Conservation (phyloP, 2,888 invertebrate genomes). For the Caenorhabditis drosophilae region DNA sequence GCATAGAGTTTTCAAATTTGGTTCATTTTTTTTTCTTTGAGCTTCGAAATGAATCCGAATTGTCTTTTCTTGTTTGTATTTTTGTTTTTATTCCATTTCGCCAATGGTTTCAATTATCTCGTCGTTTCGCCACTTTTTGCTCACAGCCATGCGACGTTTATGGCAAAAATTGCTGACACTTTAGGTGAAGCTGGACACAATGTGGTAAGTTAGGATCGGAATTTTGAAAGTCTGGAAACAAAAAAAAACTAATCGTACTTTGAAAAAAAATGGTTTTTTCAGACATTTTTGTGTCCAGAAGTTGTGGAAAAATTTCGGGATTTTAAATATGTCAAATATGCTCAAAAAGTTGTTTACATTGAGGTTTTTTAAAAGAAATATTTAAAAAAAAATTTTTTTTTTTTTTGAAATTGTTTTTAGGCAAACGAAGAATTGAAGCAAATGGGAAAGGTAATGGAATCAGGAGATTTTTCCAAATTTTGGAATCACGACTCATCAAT, state of each 20-base stretch:
- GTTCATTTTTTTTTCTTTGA: no score
- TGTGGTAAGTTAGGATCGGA: conserved; percentile 22
- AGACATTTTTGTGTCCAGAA: background rate
- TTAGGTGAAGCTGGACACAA: conserved; percentile 41
- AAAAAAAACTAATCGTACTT: no score
- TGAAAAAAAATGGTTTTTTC: no score
- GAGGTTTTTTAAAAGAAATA: background rate
- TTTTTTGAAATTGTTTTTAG: background rate
- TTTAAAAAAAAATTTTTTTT: background rate
- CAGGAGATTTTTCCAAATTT: background rate
- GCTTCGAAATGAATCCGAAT: no score
- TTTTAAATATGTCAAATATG: background rate
- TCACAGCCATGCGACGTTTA: conserved; percentile 37
- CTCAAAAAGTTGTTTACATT: background rate
- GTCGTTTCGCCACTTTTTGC: conserved; percentile 36
- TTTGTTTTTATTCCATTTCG: background rate
- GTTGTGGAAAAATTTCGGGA: background rate
- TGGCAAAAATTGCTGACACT: conserved; percentile 36
- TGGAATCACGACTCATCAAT: background rate
- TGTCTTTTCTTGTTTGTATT: no score
- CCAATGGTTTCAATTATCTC: conserved; percentile 22
- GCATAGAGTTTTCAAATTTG: no score
- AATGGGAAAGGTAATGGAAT: background rate
- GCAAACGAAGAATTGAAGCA: background rate
- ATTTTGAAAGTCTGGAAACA: no score